These are phyloP conservation scores for Polyommatus iphigenia DNA, from an alignment of 2,888 invertebrate genomes.

Conservation along the genomic window DNA sequence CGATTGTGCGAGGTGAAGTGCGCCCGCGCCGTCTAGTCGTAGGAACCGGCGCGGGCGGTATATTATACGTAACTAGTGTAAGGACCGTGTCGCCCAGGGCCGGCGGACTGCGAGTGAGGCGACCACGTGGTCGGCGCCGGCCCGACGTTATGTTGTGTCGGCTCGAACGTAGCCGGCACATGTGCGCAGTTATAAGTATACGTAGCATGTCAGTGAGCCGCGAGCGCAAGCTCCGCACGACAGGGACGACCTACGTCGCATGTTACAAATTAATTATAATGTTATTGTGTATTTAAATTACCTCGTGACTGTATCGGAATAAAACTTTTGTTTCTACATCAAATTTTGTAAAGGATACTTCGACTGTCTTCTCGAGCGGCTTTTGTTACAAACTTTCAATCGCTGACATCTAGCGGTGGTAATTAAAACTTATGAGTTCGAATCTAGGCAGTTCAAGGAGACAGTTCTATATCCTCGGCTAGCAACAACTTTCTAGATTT, in stretches of 20 bases:
- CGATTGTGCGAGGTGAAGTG: not conserved
- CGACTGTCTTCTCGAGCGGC: not conserved
- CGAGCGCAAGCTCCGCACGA: not conserved
- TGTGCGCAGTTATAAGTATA: conserved; percentile 17
- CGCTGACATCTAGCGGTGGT: not conserved
- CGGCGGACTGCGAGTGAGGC: not conserved
- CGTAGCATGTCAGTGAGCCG: not conserved
- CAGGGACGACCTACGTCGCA: not conserved
- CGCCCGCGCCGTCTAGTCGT: conserved; percentile 15
- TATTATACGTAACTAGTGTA: conserved; percentile 13
- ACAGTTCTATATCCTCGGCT: not conserved
- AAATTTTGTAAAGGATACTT: not conserved
- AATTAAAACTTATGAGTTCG: not conserved
- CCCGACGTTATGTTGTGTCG: not conserved
- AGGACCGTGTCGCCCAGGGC: not conserved
- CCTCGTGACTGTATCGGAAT: not conserved
- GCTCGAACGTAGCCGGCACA: not conserved
- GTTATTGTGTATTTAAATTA: conserved; percentile 7
- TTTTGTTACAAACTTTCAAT: not conserved
- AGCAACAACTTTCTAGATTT: not conserved
- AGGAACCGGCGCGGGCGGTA: conserved; percentile 6
- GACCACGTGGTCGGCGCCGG: not conserved
- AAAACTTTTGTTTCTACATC: not conserved
- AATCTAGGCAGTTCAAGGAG: not conserved
- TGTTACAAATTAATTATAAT: conserved; percentile 2